Evolutionary conservation across 2,888 invertebrate species (phyloP), one percentile per base, ranked within the genome.

Genomic region (Oasisia sp.): DNA sequence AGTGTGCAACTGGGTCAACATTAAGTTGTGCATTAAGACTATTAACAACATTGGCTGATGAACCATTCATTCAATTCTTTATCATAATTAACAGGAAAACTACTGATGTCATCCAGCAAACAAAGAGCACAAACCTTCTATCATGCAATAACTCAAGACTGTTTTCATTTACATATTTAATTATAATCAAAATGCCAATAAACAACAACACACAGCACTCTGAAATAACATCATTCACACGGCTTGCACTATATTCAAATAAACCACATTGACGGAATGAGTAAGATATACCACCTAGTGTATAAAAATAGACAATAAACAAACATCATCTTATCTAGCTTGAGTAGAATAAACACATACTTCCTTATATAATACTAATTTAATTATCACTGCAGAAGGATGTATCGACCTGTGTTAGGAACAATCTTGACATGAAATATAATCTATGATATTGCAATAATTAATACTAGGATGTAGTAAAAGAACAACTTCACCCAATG

Each of bases 181-280:
- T 74, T 27, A 74, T 74, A 27, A 74, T 74, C 7, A 74, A 74
- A 74, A 74, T 74, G 74, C 27, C 74, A 74, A 74, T 74, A 74
- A 74, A 74, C 74, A 74, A 74, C 74, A 74, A 27, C 74, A 74
- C 74, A 74, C 74, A 74, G 74, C 74, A 74, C 74, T 74, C 74
- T 74, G 74, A 74, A 74, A 27, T 74, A 74, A 27, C 27, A 74
- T 27, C 27, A 7, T 74, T 27, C 74, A 74, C 74, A 74, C 14
- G 27, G 74, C n/a, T 74, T 74, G 74, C 74, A n/a, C 27, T 74
- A 74, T 19, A 74, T 19, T 74, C 74, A 74, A 27, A 74, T 74
- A 7, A 74, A 74, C 74, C 74, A 74, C n/a, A 19, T 27, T 1
- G n/a, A 74, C n/a, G 74, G 74, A 74, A 74, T 74, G 74, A 74